Base-by-base conservation (phyloP, 2,888 invertebrate species). In the Pocota personata region DNA sequence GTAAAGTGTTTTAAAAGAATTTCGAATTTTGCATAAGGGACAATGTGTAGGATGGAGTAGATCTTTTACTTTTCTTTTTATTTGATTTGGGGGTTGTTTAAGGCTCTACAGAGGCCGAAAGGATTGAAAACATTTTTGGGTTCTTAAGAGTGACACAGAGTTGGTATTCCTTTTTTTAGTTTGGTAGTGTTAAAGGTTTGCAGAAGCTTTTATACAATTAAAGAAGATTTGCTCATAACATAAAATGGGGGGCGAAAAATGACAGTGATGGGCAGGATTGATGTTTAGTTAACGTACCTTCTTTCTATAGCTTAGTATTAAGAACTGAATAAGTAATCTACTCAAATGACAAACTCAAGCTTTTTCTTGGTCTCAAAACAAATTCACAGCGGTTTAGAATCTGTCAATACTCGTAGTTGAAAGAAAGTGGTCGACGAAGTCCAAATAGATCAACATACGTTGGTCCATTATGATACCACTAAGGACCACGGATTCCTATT, bases 101-200 rank as follows among this genome's bases (percentile, higher is more conserved):
- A 19, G 37, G 67, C 57, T 79, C 7, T 57, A 8, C 40, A 12
- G 46, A 58, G 27, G 40, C 7, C 50, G 27, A 73, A 78, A 57
- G 62, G 73, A 62, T 79, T 72, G 35, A 62, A 78, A 72, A 55
- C 21, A 55, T 78, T 48, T 73, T 30, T 72, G 58, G 57, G 64
- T 64, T 43, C 0, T 37, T 48, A 14, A 10, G 16, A 50, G 16
- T 55, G 55, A 16, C 14, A 32, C 4, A 10, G 27, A n/a, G 55
- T 55, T 55, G 27, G 16, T 55, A 27, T 16, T 52, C 24, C 4
- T 52, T 43, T 16, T 8, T 43, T 46, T 16, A 1, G 3, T 19
- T 19, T 46, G 27, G 52, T 30, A n/a, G 52, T 35, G 40, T 73
- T 30, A 19, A 62, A 30, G 62, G 52, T 32, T 73, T 32, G n/a